Percentiles rank a stretch among this genome's conserved stretches.
These are phyloP conservation scores for Tichodroma muraria DNA, from an alignment of 2,113 vertebrate genomes.

Conservation along the genomic window DNA sequence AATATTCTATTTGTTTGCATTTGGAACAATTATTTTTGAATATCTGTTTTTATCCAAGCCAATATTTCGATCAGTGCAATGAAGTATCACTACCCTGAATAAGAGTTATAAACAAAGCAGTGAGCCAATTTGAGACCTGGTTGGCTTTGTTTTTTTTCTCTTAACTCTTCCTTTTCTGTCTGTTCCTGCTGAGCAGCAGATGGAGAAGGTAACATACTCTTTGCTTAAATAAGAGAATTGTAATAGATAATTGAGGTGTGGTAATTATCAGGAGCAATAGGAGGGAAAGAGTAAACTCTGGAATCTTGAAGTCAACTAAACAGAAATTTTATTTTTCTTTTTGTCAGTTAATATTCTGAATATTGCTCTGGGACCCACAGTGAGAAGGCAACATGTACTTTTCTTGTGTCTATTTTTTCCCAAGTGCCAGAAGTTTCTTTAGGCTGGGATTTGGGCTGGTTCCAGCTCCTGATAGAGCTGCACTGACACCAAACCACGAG, in stretches of 20 bases:
- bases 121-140: neutral
- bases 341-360: neutral
- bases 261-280: neutral
- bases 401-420: neutral
- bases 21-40: neutral
- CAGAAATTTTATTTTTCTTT: neutral
- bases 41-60: neutral
- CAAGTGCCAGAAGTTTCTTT: neutral
- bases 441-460: neutral
- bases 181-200: slow-evolving; percentile 33
- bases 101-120: neutral
- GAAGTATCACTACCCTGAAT: neutral
- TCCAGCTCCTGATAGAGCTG: neutral
- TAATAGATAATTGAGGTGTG: neutral
- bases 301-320: neutral
- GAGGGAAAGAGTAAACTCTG: neutral
- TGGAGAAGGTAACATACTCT: neutral
- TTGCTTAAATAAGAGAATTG: neutral
- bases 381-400: neutral
- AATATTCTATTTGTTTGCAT: neutral
- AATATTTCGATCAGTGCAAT: neutral
- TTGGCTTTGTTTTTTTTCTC: neutral
- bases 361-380: neutral
- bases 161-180: neutral
- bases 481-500: neutral